Conservation (phyloP, 2,797 vertebrate genomes). For the Odontamblyopus lacepedii region DNA sequence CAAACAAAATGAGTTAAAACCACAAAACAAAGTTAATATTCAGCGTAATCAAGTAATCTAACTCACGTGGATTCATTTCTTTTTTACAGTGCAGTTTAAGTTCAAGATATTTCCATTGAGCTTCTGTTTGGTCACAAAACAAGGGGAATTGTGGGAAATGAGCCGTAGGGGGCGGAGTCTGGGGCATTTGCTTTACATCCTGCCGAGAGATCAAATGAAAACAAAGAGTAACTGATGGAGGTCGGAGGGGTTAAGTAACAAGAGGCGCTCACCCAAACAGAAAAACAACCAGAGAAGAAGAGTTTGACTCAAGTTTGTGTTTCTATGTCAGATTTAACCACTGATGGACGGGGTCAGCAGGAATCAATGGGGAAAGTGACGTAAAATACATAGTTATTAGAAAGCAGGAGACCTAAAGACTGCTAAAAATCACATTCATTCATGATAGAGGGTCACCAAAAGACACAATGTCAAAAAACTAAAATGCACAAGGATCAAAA, state of each 20-base stretch:
- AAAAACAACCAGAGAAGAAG: conserved; percentile 19
- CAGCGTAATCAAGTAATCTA: not conserved
- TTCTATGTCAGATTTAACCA: not conserved
- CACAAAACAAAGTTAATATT: not conserved
- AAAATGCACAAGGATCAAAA: too few relatives aligned
- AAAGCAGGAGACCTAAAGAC: not conserved
- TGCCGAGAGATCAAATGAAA: conserved; percentile 51
- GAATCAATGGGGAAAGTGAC: too few relatives aligned
- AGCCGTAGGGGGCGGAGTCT: conserved; percentile 20
- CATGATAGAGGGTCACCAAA: too few relatives aligned
- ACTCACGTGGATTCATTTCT: not conserved
- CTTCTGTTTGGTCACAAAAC: conserved; percentile 67
- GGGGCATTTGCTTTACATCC: conserved; percentile 59
- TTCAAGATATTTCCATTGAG: conserved; percentile 48
- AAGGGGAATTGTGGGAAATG: conserved; percentile 44
- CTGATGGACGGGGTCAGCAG: too few relatives aligned
- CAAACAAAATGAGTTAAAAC: too few relatives aligned
- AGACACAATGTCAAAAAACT: too few relatives aligned
- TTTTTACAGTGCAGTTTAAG: conserved; percentile 15
- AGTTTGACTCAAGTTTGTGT: conserved; percentile 1
- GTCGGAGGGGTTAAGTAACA: conserved; percentile 49
- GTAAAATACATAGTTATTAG: too few relatives aligned
- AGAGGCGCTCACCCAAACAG: conserved; percentile 32
- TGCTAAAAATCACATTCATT: not conserved
- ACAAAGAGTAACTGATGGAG: conserved; percentile 25